Percentiles rank a stretch among this genome's conserved stretches.
Evolutionary conservation across 2,888 invertebrate genomes (phyloP).

Genomic region (Notocelia uddmanniana): DNA sequence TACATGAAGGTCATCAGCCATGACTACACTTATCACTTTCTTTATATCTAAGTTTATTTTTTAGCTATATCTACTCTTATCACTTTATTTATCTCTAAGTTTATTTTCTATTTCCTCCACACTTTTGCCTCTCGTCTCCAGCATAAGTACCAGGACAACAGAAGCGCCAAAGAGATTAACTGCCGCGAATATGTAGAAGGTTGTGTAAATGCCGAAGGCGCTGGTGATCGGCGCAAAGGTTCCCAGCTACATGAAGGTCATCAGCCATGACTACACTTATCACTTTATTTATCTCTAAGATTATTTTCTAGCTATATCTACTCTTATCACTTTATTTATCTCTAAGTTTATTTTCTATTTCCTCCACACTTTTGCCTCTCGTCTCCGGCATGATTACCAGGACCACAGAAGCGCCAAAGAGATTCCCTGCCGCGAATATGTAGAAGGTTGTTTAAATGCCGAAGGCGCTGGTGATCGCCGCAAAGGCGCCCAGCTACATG

Average conservation of each 20-base stretch:
- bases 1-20: no score
- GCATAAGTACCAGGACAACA: slow-evolving; percentile 63
- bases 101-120: slow-evolving; percentile 63
- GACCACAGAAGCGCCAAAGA: slow-evolving; percentile 61
- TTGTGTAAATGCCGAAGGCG: slow-evolving; percentile 62
- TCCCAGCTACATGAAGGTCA: no score
- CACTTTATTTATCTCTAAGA: no score
- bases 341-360: slow-evolving; percentile 56
- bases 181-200: slow-evolving; percentile 67
- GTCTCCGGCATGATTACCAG: slow-evolving; percentile 73
- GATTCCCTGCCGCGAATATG: slow-evolving; percentile 64
- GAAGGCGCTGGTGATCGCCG: slow-evolving; percentile 48
- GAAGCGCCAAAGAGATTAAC: slow-evolving; percentile 64
- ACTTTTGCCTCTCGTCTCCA: slow-evolving; percentile 75
- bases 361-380: slow-evolving; percentile 68
- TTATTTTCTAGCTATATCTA: no score
- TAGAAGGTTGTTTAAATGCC: slow-evolving; percentile 70
- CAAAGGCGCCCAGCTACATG: slow-evolving; percentile 56
- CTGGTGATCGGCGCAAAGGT: slow-evolving; percentile 50
- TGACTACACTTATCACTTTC: no score
- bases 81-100: slow-evolving; percentile 23
- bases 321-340: slow-evolving; percentile 13
- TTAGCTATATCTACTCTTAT: neutral
- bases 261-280: no score
- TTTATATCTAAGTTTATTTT: no score